A percentile compares a stretch with the other conserved stretches of the same genome.
phyloP scores from a whole-genome alignment of 2,113 vertebrate species.

The Pandion haliaetus region DNA sequence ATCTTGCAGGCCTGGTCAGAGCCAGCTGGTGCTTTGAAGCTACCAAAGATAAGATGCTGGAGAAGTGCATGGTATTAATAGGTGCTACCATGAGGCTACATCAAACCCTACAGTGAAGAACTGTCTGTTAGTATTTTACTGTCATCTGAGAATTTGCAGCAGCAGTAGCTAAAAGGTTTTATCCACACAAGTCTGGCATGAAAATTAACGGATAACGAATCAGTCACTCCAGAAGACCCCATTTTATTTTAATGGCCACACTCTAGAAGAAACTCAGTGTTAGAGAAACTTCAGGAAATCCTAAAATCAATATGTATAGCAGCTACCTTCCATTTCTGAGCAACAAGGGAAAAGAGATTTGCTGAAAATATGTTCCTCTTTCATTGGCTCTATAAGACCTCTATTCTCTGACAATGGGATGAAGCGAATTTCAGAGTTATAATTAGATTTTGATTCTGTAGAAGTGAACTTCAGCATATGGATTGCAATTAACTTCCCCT shows the following conservation, averaged over 20 bases:
- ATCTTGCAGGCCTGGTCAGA: not conserved
- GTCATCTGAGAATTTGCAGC: not conserved
- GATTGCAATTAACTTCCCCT: not conserved
- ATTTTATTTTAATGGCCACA: not conserved
- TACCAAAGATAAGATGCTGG: not conserved
- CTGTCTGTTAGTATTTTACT: not conserved
- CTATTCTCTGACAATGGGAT: not conserved
- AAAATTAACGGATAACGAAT: not conserved
- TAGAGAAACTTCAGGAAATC: not conserved
- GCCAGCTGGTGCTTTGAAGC: not conserved
- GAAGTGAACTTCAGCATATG: constrained; percentile 27
- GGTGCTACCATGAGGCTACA: not conserved
- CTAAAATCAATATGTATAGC: not conserved
- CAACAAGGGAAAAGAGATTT: not conserved
- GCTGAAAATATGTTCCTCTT: not conserved
- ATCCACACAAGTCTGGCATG: not conserved
- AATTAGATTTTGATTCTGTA: constrained; percentile 40
- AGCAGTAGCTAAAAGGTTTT: not conserved
- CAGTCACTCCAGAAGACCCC: not conserved
- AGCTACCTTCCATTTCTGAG: not conserved
- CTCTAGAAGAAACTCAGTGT: not conserved
- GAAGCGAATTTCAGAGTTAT: not conserved
- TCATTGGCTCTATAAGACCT: not conserved
- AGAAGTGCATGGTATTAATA: not conserved
- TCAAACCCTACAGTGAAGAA: not conserved